Percentiles rank a stretch among this genome's conserved stretches.
Conservation (phyloP, 2,797 vertebrate genomes). For the Hoplostethus atlanticus region DNA sequence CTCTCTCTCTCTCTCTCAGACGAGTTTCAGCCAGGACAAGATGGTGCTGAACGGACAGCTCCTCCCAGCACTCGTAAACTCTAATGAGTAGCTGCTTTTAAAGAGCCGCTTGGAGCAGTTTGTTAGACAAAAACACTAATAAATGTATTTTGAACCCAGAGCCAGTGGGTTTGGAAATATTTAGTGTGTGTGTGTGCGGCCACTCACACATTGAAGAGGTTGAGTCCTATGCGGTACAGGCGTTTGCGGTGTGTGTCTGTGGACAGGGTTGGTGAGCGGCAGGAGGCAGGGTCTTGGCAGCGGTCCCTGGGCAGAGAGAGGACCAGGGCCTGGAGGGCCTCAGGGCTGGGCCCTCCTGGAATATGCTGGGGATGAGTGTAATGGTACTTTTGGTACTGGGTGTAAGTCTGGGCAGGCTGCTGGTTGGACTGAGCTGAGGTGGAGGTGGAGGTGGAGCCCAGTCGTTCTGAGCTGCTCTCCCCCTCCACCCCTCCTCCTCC, state of each 20-base stretch:
- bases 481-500: constrained; percentile 60
- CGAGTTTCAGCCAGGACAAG: constrained; percentile 33
- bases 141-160: constrained; percentile 56
- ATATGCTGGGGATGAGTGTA: constrained; percentile 85
- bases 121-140: constrained; percentile 55
- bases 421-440: constrained; percentile 87
- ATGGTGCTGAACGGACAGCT: constrained; percentile 53
- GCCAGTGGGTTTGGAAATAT: constrained; percentile 45
- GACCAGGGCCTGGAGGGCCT: constrained; percentile 95
- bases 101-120: constrained; percentile 13
- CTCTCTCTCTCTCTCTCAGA: constrained; percentile 1
- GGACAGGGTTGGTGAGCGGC: constrained; percentile 94
- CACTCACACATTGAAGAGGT: constrained; percentile 99
- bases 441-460: constrained; percentile 92
- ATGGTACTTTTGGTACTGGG: constrained; percentile 84
- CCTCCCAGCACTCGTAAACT: constrained; percentile 58
- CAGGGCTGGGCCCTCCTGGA: constrained; percentile 86
- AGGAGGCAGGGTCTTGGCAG: constrained; percentile 94
- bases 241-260: constrained; percentile 98
- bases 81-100: constrained; percentile 63
- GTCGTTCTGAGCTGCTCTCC: constrained; percentile 86
- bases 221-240: constrained; percentile 97
- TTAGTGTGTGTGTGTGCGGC: constrained; percentile 6
- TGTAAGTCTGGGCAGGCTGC: constrained; percentile 80
- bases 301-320: constrained; percentile 95